Evolutionary conservation across 2,797 vertebrate species (phyloP), one percentile per base, ranked within the genome.

Genomic region (Chrosomus eos): DNA sequence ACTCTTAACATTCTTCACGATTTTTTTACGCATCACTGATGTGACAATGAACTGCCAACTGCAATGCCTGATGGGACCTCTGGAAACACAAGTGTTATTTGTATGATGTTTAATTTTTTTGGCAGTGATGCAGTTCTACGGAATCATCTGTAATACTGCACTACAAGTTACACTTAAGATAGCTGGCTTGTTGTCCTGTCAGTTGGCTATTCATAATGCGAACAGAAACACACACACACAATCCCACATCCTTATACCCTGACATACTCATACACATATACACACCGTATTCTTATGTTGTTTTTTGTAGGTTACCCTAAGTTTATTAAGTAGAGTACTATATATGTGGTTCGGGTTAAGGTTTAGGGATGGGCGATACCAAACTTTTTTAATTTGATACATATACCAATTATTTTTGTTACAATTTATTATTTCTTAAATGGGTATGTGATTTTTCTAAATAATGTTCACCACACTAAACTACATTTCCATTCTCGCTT

Each of bases 31-130:
- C 87, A 67, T 88, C 75, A 70, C 70, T 83, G 66, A 80, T 80
- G 67, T 84, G 86, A 72, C 82, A 82, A 43, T 83, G 48, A 75
- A 82, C 75, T 72, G 53, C 36, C 58, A 81, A 51, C 36, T 85
- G 78, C 62, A 81, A 18, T 72, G 76, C 7, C 70, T 72, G 55
- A 60, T 85, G 79, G 45, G 64, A 72, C 73, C 36, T 83, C 43
- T 85, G 71, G 9, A 77, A 70, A 86, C 76, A 84, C 84, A 85
- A 86, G 75, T 86, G 86, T 89, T 83, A 73, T 88, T 68, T 83
- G 70, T 76, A 3, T 71, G 55, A 82, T 70, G 60, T 68, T 68
- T 23, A n/a, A 16, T 16, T 23, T 74, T 64, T 75, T 43, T 73
- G 53, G 2, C 70, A 43, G 31, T 26, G 79, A 68, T 70, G 7